Evolutionary conservation across 2,888 invertebrate genomes (phyloP), one percentile per base, ranked within the genome.

Genomic region (Drosophila mimetica): DNA sequence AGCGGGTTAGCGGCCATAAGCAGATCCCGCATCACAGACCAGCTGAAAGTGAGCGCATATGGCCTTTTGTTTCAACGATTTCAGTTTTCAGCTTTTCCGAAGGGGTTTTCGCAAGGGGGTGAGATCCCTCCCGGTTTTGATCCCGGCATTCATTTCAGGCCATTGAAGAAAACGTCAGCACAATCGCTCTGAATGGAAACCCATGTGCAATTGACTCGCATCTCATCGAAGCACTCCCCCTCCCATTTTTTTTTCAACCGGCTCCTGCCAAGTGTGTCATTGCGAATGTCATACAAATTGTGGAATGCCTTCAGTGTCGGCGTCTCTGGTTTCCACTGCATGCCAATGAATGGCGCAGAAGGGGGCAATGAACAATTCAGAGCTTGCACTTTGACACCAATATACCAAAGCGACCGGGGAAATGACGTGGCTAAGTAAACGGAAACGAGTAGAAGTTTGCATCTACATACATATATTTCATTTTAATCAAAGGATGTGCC

Each of bases 281-380:
- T 54, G 54, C 46, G 54, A 66, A 36, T 66, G 66, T 66, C 66
- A 66, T 66, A 66, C 54, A 66, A 66, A 54, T 66, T 66, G 67
- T 63, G 65, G 41, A 42, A 64, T 42, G 63, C 28, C 41, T 34
- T 63, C 25, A 28, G 41, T 25, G 42, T 36, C 28, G 2, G 13
- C 25, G 55, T 61, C 32, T 61, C 25, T 32, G 39, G 20, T 30
- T n/a, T 25, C 28, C 9, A 28, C 2, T 14, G 13, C 50, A 11
- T 32, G 30, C 30, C 30, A 30, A 30, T 30, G 30, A 30, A 30
- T 30, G 30, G 30, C 30, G 30, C 30, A 50, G 20, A 39, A 9
- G 30, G 22, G 57, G 37, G 20, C 36, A 57, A 42, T 54, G 54
- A 59, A 59, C 53, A 53, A 53, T 58, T 32, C 32, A 59, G 54